These are phyloP conservation scores for Drosophila yakuba DNA, from an alignment of 1,140 invertebrate genomes.

Conservation along the genomic window DNA sequence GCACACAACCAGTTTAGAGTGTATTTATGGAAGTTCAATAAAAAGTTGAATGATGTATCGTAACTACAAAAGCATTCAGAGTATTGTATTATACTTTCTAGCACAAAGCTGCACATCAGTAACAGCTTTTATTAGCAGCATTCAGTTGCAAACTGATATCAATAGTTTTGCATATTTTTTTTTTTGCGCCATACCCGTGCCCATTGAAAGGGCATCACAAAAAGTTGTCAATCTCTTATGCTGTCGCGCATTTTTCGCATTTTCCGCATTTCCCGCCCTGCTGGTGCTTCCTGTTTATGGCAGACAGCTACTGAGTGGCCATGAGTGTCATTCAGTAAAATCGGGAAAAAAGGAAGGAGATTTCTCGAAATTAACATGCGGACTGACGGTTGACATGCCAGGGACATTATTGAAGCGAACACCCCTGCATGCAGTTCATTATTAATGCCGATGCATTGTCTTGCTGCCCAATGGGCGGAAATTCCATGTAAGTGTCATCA, in stretches of 20 bases:
- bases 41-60: no score
- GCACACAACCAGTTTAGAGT: no score
- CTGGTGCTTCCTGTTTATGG: slow-evolving; percentile 37
- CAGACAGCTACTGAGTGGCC: slow-evolving; percentile 41
- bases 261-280: slow-evolving; percentile 7
- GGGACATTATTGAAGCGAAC: slow-evolving; percentile 37
- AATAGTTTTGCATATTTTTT: background rate
- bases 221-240: slow-evolving; percentile 40
- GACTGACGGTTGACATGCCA: slow-evolving; percentile 58
- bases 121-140: no score
- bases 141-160: no score
- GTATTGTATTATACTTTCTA: no score
- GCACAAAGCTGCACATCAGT: no score
- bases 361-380: slow-evolving; percentile 47
- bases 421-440: slow-evolving; percentile 62
- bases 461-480: background rate
- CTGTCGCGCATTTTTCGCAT: background rate
- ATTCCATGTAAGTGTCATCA: slow-evolving; percentile 1
- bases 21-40: no score
- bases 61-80: no score
- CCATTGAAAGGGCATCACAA: slow-evolving; percentile 26
- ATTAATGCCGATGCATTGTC: slow-evolving; percentile 58
- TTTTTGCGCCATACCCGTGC: background rate
- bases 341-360: slow-evolving; percentile 23
- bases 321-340: slow-evolving; percentile 32